These are phyloP conservation scores for Ibidorhyncha struthersii DNA, from an alignment of 2,113 vertebrate genomes.

Conservation along the genomic window DNA sequence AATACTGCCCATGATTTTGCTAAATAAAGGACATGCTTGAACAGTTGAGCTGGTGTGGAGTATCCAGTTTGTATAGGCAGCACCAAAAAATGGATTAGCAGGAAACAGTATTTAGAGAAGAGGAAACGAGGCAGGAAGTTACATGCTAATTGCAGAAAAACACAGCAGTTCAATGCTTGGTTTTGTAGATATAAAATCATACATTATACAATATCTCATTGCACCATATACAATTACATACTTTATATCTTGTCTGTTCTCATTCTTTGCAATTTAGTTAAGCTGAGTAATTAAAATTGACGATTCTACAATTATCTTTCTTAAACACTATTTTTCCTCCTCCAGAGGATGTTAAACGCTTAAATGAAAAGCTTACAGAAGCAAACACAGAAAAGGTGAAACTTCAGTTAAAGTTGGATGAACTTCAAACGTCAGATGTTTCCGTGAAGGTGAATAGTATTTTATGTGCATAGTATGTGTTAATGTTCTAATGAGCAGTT, in stretches of 20 bases:
- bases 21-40: neutral
- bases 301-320: neutral
- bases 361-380: constrained; percentile 90
- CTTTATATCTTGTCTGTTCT: neutral
- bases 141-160: neutral
- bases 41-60: too few relatives aligned
- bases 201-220: neutral
- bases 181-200: neutral
- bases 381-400: constrained; percentile 85
- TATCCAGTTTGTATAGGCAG: neutral
- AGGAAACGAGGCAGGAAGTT: neutral
- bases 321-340: neutral
- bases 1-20: neutral
- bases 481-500: neutral
- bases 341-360: constrained; percentile 89
- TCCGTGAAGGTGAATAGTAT: constrained; percentile 84
- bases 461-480: neutral
- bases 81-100: neutral
- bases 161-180: neutral
- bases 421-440: constrained; percentile 93
- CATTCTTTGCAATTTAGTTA: neutral
- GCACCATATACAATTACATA: neutral
- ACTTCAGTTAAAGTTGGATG: constrained; percentile 90
- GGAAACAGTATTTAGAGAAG: neutral
- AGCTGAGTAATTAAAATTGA: neutral